These are phyloP conservation scores for Cinclus cinclus DNA, from an alignment of 2,113 vertebrate species.

Conservation along the genomic window DNA sequence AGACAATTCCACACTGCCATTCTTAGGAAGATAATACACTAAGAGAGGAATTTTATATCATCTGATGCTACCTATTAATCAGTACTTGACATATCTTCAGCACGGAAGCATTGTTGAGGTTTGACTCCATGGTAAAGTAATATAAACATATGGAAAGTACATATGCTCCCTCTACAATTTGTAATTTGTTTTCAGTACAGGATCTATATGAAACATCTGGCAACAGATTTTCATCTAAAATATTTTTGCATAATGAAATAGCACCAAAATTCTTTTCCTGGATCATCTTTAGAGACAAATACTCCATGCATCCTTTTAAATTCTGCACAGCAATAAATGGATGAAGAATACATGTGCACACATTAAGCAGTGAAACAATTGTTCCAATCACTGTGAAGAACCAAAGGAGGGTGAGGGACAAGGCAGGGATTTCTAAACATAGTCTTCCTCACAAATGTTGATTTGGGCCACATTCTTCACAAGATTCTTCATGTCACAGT, in stretches of 20 bases:
- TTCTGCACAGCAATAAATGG: not conserved
- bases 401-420: not conserved
- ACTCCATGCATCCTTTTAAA: not conserved
- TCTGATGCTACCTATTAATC: not conserved
- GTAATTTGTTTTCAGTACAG: not conserved
- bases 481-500: not conserved
- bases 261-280: not conserved
- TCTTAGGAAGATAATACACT: not conserved
- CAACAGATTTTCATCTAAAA: not conserved
- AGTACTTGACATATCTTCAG: not conserved
- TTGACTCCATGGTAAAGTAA: not conserved
- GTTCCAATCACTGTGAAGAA: not conserved
- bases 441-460: not conserved
- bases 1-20: not conserved
- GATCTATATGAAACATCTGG: not conserved
- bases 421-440: not conserved
- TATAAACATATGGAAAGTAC: not conserved
- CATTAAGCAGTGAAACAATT: not conserved
- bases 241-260: not conserved
- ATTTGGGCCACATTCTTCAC: not conserved
- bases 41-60: not conserved
- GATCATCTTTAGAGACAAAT: not conserved
- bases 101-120: not conserved
- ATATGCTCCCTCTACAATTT: not conserved
- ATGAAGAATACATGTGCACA: not conserved